Evolutionary conservation across 2,797 vertebrate species (phyloP), one percentile per base, ranked within the genome.

Genomic region (Rhinophrynus dorsalis): DNA sequence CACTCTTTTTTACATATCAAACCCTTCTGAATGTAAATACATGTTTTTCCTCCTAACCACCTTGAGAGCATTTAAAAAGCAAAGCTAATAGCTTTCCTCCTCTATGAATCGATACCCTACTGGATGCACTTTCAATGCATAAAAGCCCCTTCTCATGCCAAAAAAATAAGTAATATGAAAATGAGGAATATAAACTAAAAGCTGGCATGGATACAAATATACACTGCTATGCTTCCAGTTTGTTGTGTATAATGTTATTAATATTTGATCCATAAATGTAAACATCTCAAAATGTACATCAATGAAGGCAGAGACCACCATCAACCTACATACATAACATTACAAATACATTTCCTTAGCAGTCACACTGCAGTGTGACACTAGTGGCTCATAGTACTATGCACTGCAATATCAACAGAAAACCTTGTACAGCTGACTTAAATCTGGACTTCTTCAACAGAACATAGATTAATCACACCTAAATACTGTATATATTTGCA

Each of bases 21-120:
- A 79, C 65, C 69, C 38, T 37, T 61, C 24, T 57, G 69, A 63
- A 17, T 29, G 21, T 76, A 58, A 50, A 21, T 42, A 52, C 56
- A 55, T 37, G 9, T 12, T 2, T 45, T 55, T 23, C 24, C 56
- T 64, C 56, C 62, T 54, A 42, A 76, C 42, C 21, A 78, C 80
- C 69, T 72, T 55, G 67, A 75, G 80, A 80, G 69, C 54, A 79
- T 77, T 82, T 80, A 65, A 80, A 78, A 48, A 21, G 50, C 69
- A 80, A 27, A 7, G 75, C 51, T 21, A 52, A 42, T 52, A 68
- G 58, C 76, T 81, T 83, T 82, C 56, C 76, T 81, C 71, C 76
- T 76, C 51, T 63, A 24, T 23, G 62, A 59, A 82, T 79, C 79
- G 74, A 81, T 80, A 82, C 80, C 64, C 74, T 72, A 68, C 71